Evolutionary conservation across 2,797 vertebrate genomes (phyloP).

Genomic region (Thunnus albacares): DNA sequence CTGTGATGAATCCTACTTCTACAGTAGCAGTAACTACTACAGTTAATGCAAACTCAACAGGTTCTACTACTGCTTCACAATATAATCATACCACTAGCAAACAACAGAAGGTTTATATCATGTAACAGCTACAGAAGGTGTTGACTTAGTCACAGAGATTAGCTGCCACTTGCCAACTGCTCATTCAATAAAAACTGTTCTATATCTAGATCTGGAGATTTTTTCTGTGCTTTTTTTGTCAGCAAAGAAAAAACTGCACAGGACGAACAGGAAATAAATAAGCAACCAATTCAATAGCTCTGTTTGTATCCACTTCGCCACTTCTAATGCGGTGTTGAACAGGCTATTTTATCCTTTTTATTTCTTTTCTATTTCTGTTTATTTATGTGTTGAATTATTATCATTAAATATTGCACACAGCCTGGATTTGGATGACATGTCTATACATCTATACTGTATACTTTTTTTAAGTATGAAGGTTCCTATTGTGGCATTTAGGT

Average conservation of each 20-base stretch:
- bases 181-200: slow-evolving; percentile 17
- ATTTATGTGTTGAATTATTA: too few relatives aligned
- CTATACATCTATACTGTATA: too few relatives aligned
- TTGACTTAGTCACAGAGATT: slow-evolving; percentile 30
- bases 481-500: too few relatives aligned
- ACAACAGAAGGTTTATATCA: background rate
- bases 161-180: slow-evolving; percentile 2
- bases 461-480: too few relatives aligned
- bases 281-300: background rate
- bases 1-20: background rate
- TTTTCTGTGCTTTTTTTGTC: too few relatives aligned
- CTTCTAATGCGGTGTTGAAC: background rate
- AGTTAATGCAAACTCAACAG: background rate
- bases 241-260: slow-evolving; percentile 4
- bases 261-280: background rate
- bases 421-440: too few relatives aligned
- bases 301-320: background rate
- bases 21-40: background rate
- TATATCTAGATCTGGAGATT: background rate
- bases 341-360: background rate
- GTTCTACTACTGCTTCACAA: background rate
- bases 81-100: background rate
- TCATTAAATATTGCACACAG: too few relatives aligned
- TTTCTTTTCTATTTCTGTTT: too few relatives aligned
- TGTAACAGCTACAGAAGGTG: slow-evolving; percentile 16